phyloP scores from a whole-genome alignment of 37 sponge, comb jelly and placozoan genomes.

The Spongilla lacustris region DNA sequence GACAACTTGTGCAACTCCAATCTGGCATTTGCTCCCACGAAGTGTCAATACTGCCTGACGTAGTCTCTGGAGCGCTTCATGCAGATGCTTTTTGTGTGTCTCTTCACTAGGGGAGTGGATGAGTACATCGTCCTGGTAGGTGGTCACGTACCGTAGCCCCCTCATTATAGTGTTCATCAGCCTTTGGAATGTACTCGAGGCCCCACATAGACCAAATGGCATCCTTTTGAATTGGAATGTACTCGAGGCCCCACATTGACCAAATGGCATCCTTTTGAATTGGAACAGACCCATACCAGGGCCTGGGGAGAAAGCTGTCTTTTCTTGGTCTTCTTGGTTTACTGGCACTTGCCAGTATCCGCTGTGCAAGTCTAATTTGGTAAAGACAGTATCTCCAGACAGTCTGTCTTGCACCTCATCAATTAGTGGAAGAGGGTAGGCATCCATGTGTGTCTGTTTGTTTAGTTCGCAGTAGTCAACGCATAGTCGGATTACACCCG shows the following conservation, averaged over 20 bases:
- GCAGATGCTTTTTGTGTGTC: constrained; percentile 44
- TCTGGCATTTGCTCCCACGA: constrained; percentile 54
- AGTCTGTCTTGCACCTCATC: constrained; percentile 74
- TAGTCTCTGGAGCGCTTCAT: constrained; percentile 56
- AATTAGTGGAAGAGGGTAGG: constrained; percentile 66
- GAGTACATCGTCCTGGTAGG: constrained; percentile 57
- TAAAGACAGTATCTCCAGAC: constrained; percentile 51
- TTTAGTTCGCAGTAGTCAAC: constrained; percentile 76
- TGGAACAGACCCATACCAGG: constrained; percentile 75
- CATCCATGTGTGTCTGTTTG: constrained; percentile 55
- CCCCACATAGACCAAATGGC: no score
- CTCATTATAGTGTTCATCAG: constrained; percentile 69
- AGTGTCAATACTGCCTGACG: constrained; percentile 56
- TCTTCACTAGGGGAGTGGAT: constrained; percentile 28
- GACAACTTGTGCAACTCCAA: constrained; percentile 37
- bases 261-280: constrained; percentile 59
- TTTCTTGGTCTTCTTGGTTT: constrained; percentile 33
- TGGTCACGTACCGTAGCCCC: constrained; percentile 46
- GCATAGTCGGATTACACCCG: constrained; percentile 59
- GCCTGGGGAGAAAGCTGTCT: constrained; percentile 64
- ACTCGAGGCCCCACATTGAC: no score
- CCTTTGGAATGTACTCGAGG: constrained; percentile 61
- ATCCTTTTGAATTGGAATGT: no score
- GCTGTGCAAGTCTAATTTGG: constrained; percentile 59
- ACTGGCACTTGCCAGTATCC: constrained; percentile 76